A percentile compares a stretch with the other conserved stretches of the same genome.
Conservation (phyloP, 2,888 invertebrate genomes). For the Troilus luridus region DNA sequence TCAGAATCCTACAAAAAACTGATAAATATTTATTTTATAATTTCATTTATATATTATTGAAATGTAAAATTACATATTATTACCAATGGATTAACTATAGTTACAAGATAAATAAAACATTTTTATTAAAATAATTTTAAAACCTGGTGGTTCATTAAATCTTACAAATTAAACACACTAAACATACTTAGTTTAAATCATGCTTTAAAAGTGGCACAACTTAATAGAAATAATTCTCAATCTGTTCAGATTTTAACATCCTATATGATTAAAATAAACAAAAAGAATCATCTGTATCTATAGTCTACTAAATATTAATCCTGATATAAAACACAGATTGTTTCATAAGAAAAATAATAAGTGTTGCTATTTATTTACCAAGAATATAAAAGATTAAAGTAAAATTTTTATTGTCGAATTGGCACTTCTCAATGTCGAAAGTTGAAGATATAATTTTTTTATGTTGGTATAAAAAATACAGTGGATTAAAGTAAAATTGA, state of each 20-base stretch:
- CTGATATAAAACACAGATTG: neutral
- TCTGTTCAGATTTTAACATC: neutral
- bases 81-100: neutral
- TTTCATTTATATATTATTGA: neutral
- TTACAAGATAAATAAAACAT: neutral
- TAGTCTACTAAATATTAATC: neutral
- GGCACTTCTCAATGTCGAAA: neutral
- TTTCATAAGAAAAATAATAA: neutral
- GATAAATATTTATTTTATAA: neutral
- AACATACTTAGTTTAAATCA: neutral
- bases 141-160: neutral
- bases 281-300: neutral
- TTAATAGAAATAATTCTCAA: neutral
- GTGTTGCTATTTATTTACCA: neutral
- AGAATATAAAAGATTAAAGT: slow-evolving; percentile 9
- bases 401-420: slow-evolving; percentile 31
- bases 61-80: neutral
- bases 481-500: neutral
- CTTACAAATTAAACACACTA: neutral
- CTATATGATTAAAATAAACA: neutral
- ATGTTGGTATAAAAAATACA: neutral
- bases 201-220: neutral
- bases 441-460: neutral
- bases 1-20: neutral
- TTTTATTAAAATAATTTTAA: neutral